Base-by-base conservation (phyloP, 1,140 invertebrate genomes). In the Portunus trituberculatus region DNA sequence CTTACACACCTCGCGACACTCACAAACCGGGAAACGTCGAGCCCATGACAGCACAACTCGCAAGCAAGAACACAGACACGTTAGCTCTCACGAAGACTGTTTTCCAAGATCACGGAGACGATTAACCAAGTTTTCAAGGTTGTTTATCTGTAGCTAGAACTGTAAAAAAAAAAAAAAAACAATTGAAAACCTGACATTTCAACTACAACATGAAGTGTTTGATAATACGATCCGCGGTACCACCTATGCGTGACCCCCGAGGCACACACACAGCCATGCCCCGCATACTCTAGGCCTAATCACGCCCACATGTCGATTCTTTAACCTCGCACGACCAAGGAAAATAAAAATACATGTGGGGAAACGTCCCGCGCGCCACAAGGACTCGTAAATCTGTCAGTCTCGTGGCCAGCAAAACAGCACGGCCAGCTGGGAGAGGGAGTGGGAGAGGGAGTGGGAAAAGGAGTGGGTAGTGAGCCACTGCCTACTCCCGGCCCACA, bases 291-390 rank as follows among this genome's bases (percentile, higher is more conserved):
- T 76, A 76, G 8, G 67, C 67, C 67, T 76, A 76, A 76, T 76
- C 67, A 76, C 67, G n/a, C 67, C 67, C 67, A 76, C 67, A 76
- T 76, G 67, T 7, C 67, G n/a, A 7, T 76, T n/a, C 67, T 76
- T n/a, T n/a, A 76, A n/a, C 67, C 67, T 76, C 67, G 6, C 67
- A 25, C 67, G n/a, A 76, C 67, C 67, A 20, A 76, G 67, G 67
- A 76, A 76, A 76, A 76, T 76, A 76, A 76, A 76, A n/a, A 76
- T 76, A 76, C 20, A 76, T 76, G 12, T 76, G 67, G 67, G 67
- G 20, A 76, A 76, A 76, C 67, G 67, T 76, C 67, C 67, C 67
- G 67, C 16, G 67, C 67, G 67, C 67, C 67, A 76, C 67, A n/a
- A 76, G 67, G n/a, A n/a, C 10, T n/a, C 67, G 20, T 76, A 76